Evolutionary conservation across 1,140 invertebrate species (phyloP).

Genomic region (Scaptomyza hsui): DNA sequence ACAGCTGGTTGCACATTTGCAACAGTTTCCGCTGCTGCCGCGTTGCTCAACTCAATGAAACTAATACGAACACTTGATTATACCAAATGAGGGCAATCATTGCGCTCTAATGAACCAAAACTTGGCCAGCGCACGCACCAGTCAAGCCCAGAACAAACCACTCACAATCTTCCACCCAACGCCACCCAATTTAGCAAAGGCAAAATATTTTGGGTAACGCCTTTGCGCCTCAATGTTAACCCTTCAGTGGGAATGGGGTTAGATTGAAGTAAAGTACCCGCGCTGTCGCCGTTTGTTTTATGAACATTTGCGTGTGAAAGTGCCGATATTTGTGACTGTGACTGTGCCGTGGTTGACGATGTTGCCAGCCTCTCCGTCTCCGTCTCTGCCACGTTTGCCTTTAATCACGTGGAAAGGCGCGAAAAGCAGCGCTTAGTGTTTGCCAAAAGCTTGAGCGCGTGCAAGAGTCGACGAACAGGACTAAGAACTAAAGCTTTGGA

Average conservation of each 20-base stretch:
- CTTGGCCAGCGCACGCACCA: slow-evolving; percentile 61
- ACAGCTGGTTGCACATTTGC: neutral
- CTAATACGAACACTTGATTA: slow-evolving; percentile 78
- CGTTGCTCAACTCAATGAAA: slow-evolving; percentile 46
- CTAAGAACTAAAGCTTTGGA: slow-evolving; percentile 8
- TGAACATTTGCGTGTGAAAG: slow-evolving; percentile 78
- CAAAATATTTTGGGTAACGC: slow-evolving; percentile 78
- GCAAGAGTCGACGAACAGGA: slow-evolving; percentile 20
- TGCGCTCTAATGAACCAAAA: slow-evolving; percentile 78
- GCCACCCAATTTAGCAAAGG: slow-evolving; percentile 1
- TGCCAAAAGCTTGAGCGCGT: slow-evolving; percentile 77
- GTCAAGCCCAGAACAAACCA: slow-evolving; percentile 11
- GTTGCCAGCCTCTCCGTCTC: slow-evolving; percentile 39
- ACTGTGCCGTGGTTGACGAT: slow-evolving; percentile 42
- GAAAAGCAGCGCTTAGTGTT: slow-evolving; percentile 81
- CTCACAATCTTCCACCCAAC: slow-evolving; percentile 31
- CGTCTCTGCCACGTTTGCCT: slow-evolving; percentile 49
- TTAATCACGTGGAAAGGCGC: slow-evolving; percentile 83
- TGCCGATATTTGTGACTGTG: slow-evolving; percentile 66
- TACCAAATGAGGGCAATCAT: slow-evolving; percentile 79
- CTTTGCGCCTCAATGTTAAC: slow-evolving; percentile 49
- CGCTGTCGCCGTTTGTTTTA: slow-evolving; percentile 41
- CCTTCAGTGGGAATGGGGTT: slow-evolving; percentile 34
- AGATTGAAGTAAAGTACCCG: slow-evolving; percentile 24
- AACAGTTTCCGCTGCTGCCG: neutral